These are phyloP conservation scores for Hybos culiciformis DNA, from an alignment of 2,888 invertebrate genomes.

Conservation along the genomic window DNA sequence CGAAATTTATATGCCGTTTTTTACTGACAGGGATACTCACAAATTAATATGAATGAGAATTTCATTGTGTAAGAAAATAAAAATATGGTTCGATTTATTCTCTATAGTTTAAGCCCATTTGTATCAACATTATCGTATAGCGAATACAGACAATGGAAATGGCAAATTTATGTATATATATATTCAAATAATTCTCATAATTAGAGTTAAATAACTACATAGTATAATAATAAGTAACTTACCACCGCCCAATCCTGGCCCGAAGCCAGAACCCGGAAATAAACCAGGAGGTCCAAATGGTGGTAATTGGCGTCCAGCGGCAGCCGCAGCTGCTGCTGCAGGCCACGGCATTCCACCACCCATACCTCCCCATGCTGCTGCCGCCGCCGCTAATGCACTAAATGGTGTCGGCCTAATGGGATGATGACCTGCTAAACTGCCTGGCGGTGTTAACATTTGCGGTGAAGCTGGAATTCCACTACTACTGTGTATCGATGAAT, in stretches of 20 bases:
- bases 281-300: conserved; percentile 47
- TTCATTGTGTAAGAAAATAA: too few relatives aligned
- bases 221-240: conserved; percentile 23
- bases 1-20: too few relatives aligned
- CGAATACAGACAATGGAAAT: too few relatives aligned
- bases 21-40: too few relatives aligned
- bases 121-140: too few relatives aligned
- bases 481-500: conserved; percentile 22
- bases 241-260: conserved; percentile 37
- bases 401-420: conserved; percentile 67
- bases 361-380: conserved; percentile 49
- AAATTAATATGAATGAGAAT: too few relatives aligned
- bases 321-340: conserved; percentile 36
- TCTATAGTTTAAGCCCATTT: too few relatives aligned
- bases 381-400: conserved; percentile 58
- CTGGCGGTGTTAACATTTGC: conserved; percentile 27
- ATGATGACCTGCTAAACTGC: conserved; percentile 39
- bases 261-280: conserved; percentile 51
- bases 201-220: too few relatives aligned
- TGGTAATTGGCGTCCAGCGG: conserved; percentile 43
- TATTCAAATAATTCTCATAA: too few relatives aligned
- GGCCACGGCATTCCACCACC: conserved; percentile 44
- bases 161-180: too few relatives aligned
- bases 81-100: too few relatives aligned
- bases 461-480: conserved; percentile 17